Percentiles rank a stretch among this genome's conserved stretches.
phyloP scores from a whole-genome alignment of 2,888 invertebrate genomes.

The Willowsia nigromaculata region DNA sequence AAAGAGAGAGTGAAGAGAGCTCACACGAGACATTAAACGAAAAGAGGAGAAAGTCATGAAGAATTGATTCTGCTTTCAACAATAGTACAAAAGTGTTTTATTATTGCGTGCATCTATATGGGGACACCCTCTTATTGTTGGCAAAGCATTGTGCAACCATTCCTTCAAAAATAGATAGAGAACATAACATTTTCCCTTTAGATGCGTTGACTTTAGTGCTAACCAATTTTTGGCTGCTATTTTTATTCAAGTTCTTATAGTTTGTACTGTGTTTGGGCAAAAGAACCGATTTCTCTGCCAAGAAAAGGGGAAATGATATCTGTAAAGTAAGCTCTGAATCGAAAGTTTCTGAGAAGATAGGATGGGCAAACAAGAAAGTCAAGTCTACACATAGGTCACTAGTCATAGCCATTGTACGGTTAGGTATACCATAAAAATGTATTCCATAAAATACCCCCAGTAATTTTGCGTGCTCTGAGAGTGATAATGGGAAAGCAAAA shows the following conservation, averaged over 20 bases:
- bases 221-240: conserved; percentile 2
- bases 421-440: too few species aligned
- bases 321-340: neutral
- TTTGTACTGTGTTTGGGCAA: conserved; percentile 7
- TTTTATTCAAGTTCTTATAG: neutral
- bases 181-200: conserved; percentile 30
- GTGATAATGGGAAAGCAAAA: conserved; percentile 25
- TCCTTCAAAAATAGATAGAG: conserved; percentile 31
- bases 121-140: conserved; percentile 13
- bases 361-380: conserved; percentile 5
- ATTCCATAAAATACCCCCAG: neutral
- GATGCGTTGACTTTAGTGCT: neutral
- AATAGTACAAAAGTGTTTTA: neutral
- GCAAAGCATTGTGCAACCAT: conserved; percentile 22
- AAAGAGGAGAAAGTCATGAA: conserved; percentile 49
- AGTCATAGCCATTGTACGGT: too few species aligned
- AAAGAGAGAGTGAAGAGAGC: conserved; percentile 7
- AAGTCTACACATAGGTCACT: neutral
- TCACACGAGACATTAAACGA: conserved; percentile 50
- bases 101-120: neutral
- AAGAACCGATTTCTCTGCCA: conserved; percentile 19
- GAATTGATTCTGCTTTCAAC: conserved; percentile 48
- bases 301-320: conserved; percentile 16
- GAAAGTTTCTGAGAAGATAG: neutral
- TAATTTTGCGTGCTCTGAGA: neutral